These are phyloP conservation scores for Sturnira hondurensis DNA, from an alignment of 2,113 vertebrate genomes.

Conservation along the genomic window DNA sequence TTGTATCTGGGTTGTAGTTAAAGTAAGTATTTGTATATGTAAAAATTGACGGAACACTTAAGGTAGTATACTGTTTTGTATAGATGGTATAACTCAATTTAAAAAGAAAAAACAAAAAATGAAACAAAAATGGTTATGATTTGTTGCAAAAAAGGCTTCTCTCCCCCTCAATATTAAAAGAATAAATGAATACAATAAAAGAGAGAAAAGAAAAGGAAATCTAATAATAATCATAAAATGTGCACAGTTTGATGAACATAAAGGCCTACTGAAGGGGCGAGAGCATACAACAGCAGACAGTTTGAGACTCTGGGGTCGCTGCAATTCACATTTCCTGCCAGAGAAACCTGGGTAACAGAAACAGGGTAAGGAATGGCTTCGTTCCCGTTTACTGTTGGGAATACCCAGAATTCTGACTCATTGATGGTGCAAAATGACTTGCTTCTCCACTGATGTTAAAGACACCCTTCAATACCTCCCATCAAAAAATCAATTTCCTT, in stretches of 20 bases:
- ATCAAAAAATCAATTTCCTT: slow-evolving; percentile 72
- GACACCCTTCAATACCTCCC: slow-evolving; percentile 68
- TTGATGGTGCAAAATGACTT: slow-evolving; percentile 61
- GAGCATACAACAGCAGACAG: not conserved
- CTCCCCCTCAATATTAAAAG: not conserved
- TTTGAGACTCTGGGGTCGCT: not conserved
- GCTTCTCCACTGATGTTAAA: slow-evolving; percentile 63
- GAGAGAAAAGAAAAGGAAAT: not conserved
- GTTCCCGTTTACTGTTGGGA: slow-evolving; percentile 58
- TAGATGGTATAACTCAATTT: not conserved
- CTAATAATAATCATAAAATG: not conserved
- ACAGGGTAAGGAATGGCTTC: slow-evolving; percentile 31
- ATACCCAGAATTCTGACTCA: slow-evolving; percentile 53
- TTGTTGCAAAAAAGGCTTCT: not conserved
- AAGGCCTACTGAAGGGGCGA: not conserved
- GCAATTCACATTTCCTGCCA: not conserved
- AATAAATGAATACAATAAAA: not conserved
- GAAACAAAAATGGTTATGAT: not conserved
- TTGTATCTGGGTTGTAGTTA: not conserved
- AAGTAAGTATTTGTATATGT: not conserved
- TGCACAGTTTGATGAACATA: not conserved
- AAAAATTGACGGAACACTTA: not conserved
- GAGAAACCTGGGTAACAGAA: slow-evolving; percentile 30
- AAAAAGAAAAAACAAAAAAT: not conserved
- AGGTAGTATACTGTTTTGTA: not conserved